Base-by-base conservation (phyloP, 2,888 invertebrate species). In the Oscheius sp. region DNA sequence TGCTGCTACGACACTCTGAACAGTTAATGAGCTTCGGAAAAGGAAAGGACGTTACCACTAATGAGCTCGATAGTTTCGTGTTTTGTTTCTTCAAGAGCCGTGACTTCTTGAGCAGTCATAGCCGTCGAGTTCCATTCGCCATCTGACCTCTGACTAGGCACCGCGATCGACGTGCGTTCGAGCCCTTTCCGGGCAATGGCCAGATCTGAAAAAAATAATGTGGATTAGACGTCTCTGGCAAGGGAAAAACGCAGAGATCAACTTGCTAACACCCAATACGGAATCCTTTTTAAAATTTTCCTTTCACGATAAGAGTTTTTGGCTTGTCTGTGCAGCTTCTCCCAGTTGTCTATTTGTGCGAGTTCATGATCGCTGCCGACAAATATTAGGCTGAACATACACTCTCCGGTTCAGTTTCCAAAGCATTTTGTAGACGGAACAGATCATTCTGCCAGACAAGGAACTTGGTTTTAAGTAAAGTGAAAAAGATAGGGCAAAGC, bases 1-100 rank as follows among this genome's bases (percentile, higher is more conserved):
- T n/a, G 7, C 63, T 47, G 21, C 48, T 7, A 9, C 42, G 63
- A 48, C 63, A 63, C 29, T 63, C 63, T 63, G 11, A 63, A 63
- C 47, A 63, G 21, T 21, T 62, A 29, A n/a, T 32, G 4, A 58
- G n/a, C 13, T 60, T 48, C 48, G 29, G 62, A 4, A 62, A 32
- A 13, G 7, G 48, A 63, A 48, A n/a, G 21, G 13, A 4, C 42
- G 48, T n/a, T n/a, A 63, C 63, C 63, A 32, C 29, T 32, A 48
- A 63, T 47, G 29, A 63, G 50, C 29, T 63, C 48, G n/a, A 21
- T 48, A 2, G 63, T 50, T 63, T 63, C 48, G n/a, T 21, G 29
- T 53, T 53, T 53, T 3, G 53, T 53, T 53, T 53, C 53, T 53
- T 53, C 53, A 21, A 53, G 53, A 13, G n/a, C 58, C 33, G 33